Conservation (phyloP, 1,140 invertebrate genomes). For the Eurosta solidaginis region DNA sequence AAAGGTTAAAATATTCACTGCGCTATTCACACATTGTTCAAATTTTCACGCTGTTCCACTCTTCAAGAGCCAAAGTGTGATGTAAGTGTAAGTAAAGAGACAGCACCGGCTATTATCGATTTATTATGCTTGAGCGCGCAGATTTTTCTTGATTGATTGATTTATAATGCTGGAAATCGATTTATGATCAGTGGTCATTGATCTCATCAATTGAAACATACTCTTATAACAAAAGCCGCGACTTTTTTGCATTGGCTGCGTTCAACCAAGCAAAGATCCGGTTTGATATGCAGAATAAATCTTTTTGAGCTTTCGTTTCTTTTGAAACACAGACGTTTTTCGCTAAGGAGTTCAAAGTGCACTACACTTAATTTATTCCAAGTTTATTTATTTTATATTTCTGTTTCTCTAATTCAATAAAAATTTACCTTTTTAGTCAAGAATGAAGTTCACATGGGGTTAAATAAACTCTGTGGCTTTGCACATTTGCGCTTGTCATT, state of each 20-base stretch:
- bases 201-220: no score
- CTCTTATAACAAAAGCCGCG: neutral
- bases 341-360: neutral
- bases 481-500: neutral
- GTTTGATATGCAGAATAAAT: neutral
- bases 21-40: no score
- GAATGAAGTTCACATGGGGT: neutral
- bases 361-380: neutral
- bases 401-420: neutral
- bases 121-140: no score
- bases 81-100: no score
- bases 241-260: neutral
- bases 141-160: no score
- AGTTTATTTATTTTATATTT: neutral
- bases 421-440: neutral
- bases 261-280: neutral
- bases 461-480: conserved; percentile 4
- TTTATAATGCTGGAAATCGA: no score
- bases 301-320: neutral
- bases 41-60: no score
- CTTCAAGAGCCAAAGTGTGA: no score
- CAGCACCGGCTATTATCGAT: no score
- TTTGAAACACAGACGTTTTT: neutral
- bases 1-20: no score
- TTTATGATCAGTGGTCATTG: no score